Percentiles rank a stretch among this genome's conserved stretches.
phyloP scores from a whole-genome alignment of 1,140 invertebrate genomes.

The Sinonovacula constricta region DNA sequence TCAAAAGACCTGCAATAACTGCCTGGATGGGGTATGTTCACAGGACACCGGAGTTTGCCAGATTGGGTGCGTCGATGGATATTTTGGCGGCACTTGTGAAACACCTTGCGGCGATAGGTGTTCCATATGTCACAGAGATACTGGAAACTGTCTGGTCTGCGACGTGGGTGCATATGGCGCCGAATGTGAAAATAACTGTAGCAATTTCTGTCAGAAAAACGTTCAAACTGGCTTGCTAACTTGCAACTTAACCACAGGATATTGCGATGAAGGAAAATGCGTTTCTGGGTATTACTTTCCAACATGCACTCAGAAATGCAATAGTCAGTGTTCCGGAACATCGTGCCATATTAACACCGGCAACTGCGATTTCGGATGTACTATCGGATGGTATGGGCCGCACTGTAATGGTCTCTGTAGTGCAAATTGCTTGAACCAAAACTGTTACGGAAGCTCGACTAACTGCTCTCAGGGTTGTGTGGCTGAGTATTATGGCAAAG shows the following conservation, averaged over 20 bases:
- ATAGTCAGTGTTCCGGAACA: background rate
- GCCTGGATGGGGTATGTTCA: slow-evolving; percentile 19
- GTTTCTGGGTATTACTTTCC: slow-evolving; percentile 11
- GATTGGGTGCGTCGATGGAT: slow-evolving; percentile 12
- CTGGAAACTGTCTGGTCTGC: slow-evolving; percentile 31
- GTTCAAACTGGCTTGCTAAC: background rate
- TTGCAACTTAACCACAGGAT: slow-evolving; percentile 9
- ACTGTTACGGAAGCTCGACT: slow-evolving; percentile 5
- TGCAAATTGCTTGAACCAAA: slow-evolving; percentile 22
- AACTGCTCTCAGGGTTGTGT: slow-evolving; percentile 27
- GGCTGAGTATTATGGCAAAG: slow-evolving; percentile 21
- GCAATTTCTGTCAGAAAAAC: background rate
- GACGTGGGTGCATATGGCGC: slow-evolving; percentile 25
- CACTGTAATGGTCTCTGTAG: slow-evolving; percentile 23
- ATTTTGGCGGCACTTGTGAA: slow-evolving; percentile 27
- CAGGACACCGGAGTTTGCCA: slow-evolving; percentile 18
- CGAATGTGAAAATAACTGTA: slow-evolving; percentile 24
- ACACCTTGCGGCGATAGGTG: slow-evolving; percentile 12
- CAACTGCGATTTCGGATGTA: slow-evolving; percentile 27
- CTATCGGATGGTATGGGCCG: slow-evolving; percentile 30
- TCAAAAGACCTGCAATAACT: slow-evolving; percentile 20
- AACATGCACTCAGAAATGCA: slow-evolving; percentile 10
- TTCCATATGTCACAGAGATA: slow-evolving; percentile 10
- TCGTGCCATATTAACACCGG: slow-evolving; percentile 25
- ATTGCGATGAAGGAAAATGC: slow-evolving; percentile 21